These are phyloP conservation scores for Allophyes oxyacanthae DNA, from an alignment of 2,888 invertebrate genomes.

Conservation along the genomic window DNA sequence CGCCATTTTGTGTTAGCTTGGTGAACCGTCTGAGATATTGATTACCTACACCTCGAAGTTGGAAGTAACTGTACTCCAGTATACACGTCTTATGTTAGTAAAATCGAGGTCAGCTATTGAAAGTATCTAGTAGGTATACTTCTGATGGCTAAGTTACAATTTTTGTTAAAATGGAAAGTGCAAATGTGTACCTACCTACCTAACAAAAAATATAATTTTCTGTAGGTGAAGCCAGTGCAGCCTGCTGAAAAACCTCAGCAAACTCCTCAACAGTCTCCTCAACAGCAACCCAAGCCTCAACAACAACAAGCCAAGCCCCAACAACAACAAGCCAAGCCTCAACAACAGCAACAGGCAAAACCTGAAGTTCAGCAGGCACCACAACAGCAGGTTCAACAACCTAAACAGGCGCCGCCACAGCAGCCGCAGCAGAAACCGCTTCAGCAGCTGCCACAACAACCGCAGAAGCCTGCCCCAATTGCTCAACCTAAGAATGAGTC, in stretches of 20 bases:
- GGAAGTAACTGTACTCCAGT: too few species aligned
- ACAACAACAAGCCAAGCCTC: constrained; percentile 35
- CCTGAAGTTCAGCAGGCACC: constrained; percentile 47
- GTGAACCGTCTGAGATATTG: constrained; percentile 21
- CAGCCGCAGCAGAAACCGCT: constrained; percentile 48
- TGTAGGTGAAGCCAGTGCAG: constrained; percentile 50
- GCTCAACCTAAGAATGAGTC: constrained; percentile 62
- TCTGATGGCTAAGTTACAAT: too few species aligned
- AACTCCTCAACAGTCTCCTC: constrained; percentile 16
- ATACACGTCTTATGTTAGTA: too few species aligned
- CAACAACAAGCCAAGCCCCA: constrained; percentile 34
- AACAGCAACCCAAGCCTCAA: constrained; percentile 34
- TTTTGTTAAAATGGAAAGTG: too few species aligned
- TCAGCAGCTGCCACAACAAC: constrained; percentile 55
- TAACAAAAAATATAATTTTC: neutral
- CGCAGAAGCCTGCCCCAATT: constrained; percentile 61
- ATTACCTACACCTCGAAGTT: too few species aligned
- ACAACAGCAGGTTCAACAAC: constrained; percentile 52
- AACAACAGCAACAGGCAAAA: constrained; percentile 49
- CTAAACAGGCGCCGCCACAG: constrained; percentile 45
- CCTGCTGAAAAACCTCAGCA: constrained; percentile 53
- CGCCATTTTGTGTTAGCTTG: constrained; percentile 52
- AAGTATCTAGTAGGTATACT: too few species aligned
- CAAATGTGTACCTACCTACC: too few species aligned
- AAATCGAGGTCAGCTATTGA: too few species aligned